Conservation (phyloP, 2,888 invertebrate genomes). For the Escarpia spicata region DNA sequence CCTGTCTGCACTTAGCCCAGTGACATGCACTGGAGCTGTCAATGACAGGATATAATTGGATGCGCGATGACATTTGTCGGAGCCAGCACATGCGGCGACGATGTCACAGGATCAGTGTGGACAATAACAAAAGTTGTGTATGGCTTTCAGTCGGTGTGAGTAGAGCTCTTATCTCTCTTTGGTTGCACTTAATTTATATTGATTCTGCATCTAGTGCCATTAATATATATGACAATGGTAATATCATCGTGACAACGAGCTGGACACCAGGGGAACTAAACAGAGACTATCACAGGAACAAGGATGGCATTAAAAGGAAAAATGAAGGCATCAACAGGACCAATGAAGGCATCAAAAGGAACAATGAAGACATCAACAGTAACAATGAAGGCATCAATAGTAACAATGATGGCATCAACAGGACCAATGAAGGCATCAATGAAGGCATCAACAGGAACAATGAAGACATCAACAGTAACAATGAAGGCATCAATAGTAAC, state of each 20-base stretch:
- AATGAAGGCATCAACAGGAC: no score
- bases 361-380: no score
- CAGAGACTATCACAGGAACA: neutral
- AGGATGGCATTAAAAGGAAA: neutral
- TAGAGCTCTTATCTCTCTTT: neutral
- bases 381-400: no score
- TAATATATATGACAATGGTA: neutral
- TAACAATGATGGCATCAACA: no score
- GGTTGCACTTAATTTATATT: constrained; percentile 1
- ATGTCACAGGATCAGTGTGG: neutral
- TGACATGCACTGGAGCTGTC: neutral
- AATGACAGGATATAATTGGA: neutral
- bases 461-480: no score
- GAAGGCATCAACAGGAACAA: no score
- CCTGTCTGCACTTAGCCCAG: neutral
- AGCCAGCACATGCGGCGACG: neutral
- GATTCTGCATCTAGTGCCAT: neutral
- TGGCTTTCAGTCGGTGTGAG: neutral
- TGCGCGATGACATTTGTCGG: neutral
- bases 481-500: no score
- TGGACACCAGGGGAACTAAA: neutral
- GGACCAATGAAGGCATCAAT: no score
- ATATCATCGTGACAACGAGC: neutral
- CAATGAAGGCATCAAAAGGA: no score
- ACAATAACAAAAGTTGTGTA: constrained; percentile 9